phyloP scores from a whole-genome alignment of 2,797 vertebrate species.

The Pseudochirops cupreus region DNA sequence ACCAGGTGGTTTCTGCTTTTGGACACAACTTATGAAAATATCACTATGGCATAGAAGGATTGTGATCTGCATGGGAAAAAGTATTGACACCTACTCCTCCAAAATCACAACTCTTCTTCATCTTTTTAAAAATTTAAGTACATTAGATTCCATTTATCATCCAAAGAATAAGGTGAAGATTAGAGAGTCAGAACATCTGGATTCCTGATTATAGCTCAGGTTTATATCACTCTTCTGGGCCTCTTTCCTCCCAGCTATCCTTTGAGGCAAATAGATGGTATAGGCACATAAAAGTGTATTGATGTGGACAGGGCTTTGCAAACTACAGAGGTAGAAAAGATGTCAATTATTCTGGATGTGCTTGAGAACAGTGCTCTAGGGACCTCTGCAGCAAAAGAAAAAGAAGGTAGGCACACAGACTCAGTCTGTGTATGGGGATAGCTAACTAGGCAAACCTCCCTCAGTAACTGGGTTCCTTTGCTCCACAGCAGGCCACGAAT shows the following conservation, averaged over 20 bases:
- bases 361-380: not conserved
- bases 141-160: not conserved
- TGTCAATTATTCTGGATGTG: not conserved
- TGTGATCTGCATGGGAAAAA: not conserved
- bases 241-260: not conserved
- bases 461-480: not conserved
- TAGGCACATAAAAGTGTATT: rapidly evolving
- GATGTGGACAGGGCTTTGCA: not conserved
- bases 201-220: not conserved
- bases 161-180: not conserved
- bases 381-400: not conserved
- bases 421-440: not conserved
- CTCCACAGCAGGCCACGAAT: constrained; percentile 62
- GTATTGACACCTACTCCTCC: no score
- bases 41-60: not conserved
- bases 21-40: not conserved
- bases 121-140: not conserved
- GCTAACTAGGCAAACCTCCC: not conserved
- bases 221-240: not conserved
- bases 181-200: not conserved
- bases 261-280: not conserved
- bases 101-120: not conserved
- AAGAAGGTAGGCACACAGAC: not conserved
- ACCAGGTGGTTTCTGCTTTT: not conserved
- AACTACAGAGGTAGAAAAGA: not conserved